A percentile compares a stretch with the other conserved stretches of the same genome.
phyloP scores from a whole-genome alignment of 2,888 invertebrate genomes.

The Acronicta alni region DNA sequence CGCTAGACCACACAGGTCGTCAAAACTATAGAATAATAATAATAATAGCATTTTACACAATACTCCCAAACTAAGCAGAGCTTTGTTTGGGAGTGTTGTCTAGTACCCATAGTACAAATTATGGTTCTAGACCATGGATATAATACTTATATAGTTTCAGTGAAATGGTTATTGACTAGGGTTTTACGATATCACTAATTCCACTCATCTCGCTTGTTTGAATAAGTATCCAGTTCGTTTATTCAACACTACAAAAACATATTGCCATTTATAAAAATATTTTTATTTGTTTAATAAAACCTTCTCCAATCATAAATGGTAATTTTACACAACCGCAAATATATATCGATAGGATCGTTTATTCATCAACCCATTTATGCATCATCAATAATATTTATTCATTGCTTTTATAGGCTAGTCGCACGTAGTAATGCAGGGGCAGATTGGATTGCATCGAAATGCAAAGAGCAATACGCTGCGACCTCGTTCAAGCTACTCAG shows the following conservation, averaged over 20 bases:
- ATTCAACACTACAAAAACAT: conserved; percentile 18
- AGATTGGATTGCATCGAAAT: conserved; percentile 36
- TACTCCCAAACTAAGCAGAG: too few relatives aligned
- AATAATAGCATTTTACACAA: too few relatives aligned
- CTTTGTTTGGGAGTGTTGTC: too few relatives aligned
- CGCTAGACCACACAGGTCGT: too few relatives aligned
- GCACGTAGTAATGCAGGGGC: conserved; percentile 11
- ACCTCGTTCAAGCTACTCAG: conserved; percentile 44
- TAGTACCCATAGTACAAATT: too few relatives aligned
- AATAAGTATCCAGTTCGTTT: conserved; percentile 25
- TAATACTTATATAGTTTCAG: too few relatives aligned
- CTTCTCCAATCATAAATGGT: conserved; percentile 60
- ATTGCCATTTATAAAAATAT: conserved; percentile 10
- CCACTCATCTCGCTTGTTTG: neutral
- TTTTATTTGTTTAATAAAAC: conserved; percentile 36
- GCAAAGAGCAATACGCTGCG: conserved; percentile 38
- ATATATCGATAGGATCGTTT: conserved; percentile 43
- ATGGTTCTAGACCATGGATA: too few relatives aligned
- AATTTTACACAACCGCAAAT: conserved; percentile 53
- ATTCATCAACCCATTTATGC: conserved; percentile 50
- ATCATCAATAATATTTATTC: conserved; percentile 38
- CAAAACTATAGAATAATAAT: too few relatives aligned
- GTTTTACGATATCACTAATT: neutral
- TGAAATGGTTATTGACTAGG: neutral
- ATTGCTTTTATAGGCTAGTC: conserved; percentile 25